Evolutionary conservation across 2,797 vertebrate species (phyloP).

Genomic region (Hybognathus amarus): DNA sequence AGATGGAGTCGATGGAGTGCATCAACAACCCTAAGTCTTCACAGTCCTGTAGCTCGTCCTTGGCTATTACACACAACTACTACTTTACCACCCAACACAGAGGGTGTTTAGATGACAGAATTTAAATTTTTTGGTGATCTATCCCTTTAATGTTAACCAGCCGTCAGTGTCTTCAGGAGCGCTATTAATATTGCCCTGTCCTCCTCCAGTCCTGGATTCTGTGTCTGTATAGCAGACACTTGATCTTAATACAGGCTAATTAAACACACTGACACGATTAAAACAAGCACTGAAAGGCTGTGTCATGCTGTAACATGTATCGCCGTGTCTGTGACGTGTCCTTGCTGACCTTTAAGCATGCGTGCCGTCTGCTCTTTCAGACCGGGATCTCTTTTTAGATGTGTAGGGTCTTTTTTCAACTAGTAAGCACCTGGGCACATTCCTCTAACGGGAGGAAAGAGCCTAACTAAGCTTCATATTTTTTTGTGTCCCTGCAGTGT

Average conservation of each 20-base stretch:
- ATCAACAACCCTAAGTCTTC: no score
- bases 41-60: no score
- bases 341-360: constrained; percentile 12
- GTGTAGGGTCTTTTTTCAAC: constrained; percentile 20
- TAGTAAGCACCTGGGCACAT: constrained; percentile 17
- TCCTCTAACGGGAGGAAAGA: neutral
- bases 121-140: neutral
- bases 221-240: neutral
- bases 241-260: neutral
- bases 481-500: no score
- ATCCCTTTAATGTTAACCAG: neutral
- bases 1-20: no score
- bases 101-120: neutral
- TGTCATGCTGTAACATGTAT: constrained; percentile 6
- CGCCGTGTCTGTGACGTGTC: neutral
- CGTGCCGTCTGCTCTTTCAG: neutral
- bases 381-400: neutral
- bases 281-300: no score
- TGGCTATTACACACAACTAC: no score
- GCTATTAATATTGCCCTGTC: neutral
- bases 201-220: neutral
- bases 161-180: neutral
- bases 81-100: no score
- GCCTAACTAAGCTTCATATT: neutral
- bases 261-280: neutral